phyloP scores from a whole-genome alignment of 2,888 invertebrate species.

The Andrena trimmerana region DNA sequence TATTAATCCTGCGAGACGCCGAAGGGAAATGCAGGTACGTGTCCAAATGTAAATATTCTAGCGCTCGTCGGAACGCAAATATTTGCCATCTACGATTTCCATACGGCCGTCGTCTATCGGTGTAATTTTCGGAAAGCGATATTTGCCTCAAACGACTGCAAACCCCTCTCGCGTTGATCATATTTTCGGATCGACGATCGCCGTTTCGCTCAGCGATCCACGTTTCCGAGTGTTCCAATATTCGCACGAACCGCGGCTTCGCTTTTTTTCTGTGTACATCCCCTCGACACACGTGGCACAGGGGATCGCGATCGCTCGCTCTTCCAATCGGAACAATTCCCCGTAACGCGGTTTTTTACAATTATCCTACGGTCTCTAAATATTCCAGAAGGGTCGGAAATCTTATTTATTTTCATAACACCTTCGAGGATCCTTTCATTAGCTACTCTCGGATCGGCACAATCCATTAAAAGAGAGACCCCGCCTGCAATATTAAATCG shows the following conservation, averaged over 20 bases:
- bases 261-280: neutral
- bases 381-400: neutral
- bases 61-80: constrained; percentile 51
- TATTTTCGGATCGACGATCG: constrained; percentile 2
- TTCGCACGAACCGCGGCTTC: neutral
- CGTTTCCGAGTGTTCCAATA: neutral
- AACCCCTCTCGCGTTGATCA: constrained; percentile 22
- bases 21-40: constrained; percentile 56
- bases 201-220: neutral
- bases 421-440: too few relatives aligned
- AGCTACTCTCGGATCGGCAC: too few relatives aligned
- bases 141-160: constrained; percentile 15
- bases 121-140: constrained; percentile 59
- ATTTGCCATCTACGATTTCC: constrained; percentile 58
- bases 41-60: constrained; percentile 55
- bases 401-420: neutral
- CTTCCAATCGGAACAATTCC: too few relatives aligned
- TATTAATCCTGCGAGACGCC: constrained; percentile 42
- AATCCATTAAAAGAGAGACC: neutral
- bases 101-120: constrained; percentile 13
- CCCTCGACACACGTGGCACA: too few relatives aligned
- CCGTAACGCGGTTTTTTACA: too few relatives aligned
- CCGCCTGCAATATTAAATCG: neutral
- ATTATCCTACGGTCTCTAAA: too few relatives aligned
- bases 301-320: too few relatives aligned